Base-by-base conservation (phyloP, 2,888 invertebrate genomes). In the Brenthis daphne region DNA sequence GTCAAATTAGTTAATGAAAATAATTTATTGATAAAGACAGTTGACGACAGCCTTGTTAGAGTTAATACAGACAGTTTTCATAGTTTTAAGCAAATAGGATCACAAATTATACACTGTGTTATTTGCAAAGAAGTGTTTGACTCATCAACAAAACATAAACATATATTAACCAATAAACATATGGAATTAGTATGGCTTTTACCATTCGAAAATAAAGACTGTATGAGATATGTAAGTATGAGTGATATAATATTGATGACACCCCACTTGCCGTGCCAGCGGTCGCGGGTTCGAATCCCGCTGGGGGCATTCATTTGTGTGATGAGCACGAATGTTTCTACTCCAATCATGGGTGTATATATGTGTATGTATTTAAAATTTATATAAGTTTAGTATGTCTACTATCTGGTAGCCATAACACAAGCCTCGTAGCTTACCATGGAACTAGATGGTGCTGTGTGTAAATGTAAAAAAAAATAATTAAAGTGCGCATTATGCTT, bases 31-130 rank as follows among this genome's bases (percentile, higher is more conserved):
- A 75, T 76, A 24, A 74, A 69, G 54, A 72, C 77, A 0, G 37
- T 72, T n/a, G 76, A 76, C 48, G 74, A 75, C 0, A 73, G 67
- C 55, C 60, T 69, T 69, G 64, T 77, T 2, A 73, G 60, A 29
- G 67, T 80, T 6, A 57, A 56, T 3, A 61, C 73, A 6, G 66
- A 74, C n/a, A 75, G 74, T 50, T 79, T 76, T n/a, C 75, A 77
- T 50, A 74, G 77, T 33, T 74, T 77, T 3, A 61, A 70, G 11
- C 70, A 64, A 11, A 54, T 70, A 6, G 63, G 57, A 6, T 60
- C n/a, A 3, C 16, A 51, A 2, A 50, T 14, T 20, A 29, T 57
- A 0, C 61, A 65, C 20, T 74, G 73, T 50, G 16, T 55, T n/a
- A 0, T 72, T 12, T 74, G 74, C 20, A 65, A 68, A 48, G 50